phyloP scores from a whole-genome alignment of 2,888 invertebrate genomes.

The Thereva nobilitata region DNA sequence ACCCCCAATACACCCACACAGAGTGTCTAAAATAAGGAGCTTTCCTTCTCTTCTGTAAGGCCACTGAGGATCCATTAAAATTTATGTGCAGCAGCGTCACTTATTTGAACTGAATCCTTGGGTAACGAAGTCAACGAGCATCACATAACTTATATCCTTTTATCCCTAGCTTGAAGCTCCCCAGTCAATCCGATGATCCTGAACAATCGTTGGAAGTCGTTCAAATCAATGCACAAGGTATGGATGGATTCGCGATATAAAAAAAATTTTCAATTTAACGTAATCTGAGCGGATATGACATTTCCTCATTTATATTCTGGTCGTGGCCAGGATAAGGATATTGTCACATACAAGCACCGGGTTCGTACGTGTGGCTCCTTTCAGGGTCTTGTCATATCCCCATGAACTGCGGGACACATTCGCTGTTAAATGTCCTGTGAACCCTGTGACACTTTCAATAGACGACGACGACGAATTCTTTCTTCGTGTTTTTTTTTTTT shows the following conservation, averaged over 20 bases:
- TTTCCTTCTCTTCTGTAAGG: too few species aligned
- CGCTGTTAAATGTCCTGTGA: conserved; percentile 31
- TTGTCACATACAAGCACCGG: conserved; percentile 29
- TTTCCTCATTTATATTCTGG: conserved; percentile 34
- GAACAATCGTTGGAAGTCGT: conserved; percentile 27
- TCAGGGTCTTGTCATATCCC: neutral
- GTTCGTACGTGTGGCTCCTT: conserved; percentile 21
- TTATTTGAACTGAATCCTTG: neutral
- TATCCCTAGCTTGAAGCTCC: conserved; percentile 14
- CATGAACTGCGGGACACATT: conserved; percentile 3
- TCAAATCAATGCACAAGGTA: conserved; percentile 34
- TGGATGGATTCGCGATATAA: conserved; percentile 20
- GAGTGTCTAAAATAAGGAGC: neutral
- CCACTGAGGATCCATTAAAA: too few species aligned
- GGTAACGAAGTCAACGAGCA: conserved; percentile 1
- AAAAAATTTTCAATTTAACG: conserved; percentile 33
- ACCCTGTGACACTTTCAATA: conserved; percentile 32
- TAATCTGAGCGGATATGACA: conserved; percentile 34
- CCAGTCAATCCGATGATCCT: conserved; percentile 23
- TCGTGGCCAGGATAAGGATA: conserved; percentile 28
- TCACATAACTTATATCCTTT: conserved; percentile 7
- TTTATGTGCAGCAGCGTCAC: too few species aligned
- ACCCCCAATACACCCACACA: neutral
- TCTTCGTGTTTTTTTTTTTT: neutral
- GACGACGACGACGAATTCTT: neutral